A percentile compares a stretch with the other conserved stretches of the same genome.
These are phyloP conservation scores for Eucidaris tribuloides DNA, from an alignment of 35 echinoderm and acorn worm species.

Conservation along the genomic window DNA sequence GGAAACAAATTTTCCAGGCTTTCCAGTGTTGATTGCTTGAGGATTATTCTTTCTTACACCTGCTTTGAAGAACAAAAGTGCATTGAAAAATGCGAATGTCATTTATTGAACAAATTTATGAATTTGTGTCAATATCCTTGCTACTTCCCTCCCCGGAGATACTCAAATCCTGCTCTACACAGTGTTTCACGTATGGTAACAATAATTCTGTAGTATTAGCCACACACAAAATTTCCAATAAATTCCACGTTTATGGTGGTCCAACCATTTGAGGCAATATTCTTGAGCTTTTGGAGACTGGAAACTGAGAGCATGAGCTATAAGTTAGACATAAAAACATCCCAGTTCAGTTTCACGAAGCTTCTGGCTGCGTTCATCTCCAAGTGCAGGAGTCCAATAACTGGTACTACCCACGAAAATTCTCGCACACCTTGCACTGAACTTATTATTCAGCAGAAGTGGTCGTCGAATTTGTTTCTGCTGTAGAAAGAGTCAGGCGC, in stretches of 20 bases:
- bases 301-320: not conserved
- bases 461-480: too few relatives aligned
- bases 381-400: not conserved
- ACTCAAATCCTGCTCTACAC: too few relatives aligned
- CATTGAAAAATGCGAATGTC: slow-evolving; percentile 11
- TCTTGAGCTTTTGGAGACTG: not conserved
- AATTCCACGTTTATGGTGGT: slow-evolving; percentile 24
- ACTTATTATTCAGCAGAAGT: too few relatives aligned
- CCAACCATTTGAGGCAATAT: not conserved
- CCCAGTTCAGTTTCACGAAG: slow-evolving; percentile 10
- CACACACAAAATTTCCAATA: slow-evolving; percentile 16
- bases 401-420: slow-evolving; percentile 12
- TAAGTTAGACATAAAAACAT: slow-evolving; percentile 5
- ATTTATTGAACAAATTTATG: slow-evolving; percentile 6
- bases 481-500: too few relatives aligned
- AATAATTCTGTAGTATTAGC: too few relatives aligned
- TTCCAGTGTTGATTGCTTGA: not conserved
- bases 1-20: too few relatives aligned
- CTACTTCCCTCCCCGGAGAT: slow-evolving; percentile 22
- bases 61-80: slow-evolving; percentile 5
- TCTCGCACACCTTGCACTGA: not conserved
- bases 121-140: not conserved
- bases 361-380: slow-evolving; percentile 12
- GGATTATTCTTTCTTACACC: not conserved
- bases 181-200: too few relatives aligned